Evolutionary conservation across 2,113 vertebrate species (phyloP), one percentile per base, ranked within the genome.

Genomic region (Epinephelus lanceolatus): DNA sequence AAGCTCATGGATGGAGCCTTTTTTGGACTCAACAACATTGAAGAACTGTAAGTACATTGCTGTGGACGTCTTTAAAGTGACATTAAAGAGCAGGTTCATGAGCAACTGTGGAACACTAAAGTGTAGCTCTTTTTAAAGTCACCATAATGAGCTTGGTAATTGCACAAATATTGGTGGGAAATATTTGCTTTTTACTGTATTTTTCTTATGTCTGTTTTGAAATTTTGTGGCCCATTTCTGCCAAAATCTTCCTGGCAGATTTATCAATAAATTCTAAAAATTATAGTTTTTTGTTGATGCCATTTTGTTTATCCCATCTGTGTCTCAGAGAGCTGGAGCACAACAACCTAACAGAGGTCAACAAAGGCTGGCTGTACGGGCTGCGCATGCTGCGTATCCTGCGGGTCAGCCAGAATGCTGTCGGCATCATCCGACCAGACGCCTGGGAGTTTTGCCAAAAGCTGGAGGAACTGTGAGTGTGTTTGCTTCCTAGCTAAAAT

Each of bases 391-490:
- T 99, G 69, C 97, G 97, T 0, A 93, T 96, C n/a, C 96, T 99
- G 71, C 95, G 96, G 9, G 85, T 99, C 82, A 96, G 95, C 94
- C 98, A 99, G 85, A 99, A 99, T 86, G 94, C 96, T 73, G 95
- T 99, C 69, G 94, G 94, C 90, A 95, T 95, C 88, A 97, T 99
- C 92, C 97, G 97, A 79, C 96, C 97, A 80, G 98, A 99, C 76
- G 97, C 98, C 0, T 99, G 98, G 98, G 98, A 99, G 90, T 99
- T 99, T 94, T 99, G 98, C 96, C 97, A 98, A 81, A 98, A 96
- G 57, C 95, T 99, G 23, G 96, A 97, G 51, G 97, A 99, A 88
- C 96, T 99, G 98, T 99, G 88, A 98, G 98, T 97, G 76, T 84
- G 76, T 71, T 76, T 75, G 21, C 66, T 68, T 76, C 23, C 15